Base-by-base conservation (phyloP, 2,797 vertebrate species). In the Anabas testudineus region DNA sequence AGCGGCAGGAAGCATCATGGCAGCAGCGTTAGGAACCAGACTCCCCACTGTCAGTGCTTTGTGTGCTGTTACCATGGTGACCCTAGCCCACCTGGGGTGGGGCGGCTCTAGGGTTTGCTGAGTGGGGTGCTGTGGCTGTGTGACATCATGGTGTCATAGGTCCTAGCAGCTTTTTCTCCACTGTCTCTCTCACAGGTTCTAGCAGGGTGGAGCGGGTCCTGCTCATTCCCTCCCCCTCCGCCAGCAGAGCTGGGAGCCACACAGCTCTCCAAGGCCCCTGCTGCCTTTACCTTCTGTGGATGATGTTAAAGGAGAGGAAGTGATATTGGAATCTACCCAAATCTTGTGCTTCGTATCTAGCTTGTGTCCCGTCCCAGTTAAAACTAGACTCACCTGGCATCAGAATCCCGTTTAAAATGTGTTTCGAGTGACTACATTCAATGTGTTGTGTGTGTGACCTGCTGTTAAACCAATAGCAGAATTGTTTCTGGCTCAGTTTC, bases 241-340 rank as follows among this genome's bases (percentile, higher is more conserved):
- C 53, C 78, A 26, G 47, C 66, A 36, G 71, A 36, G 32, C 64
- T 74, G 16, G 85, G 76, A 68, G 78, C 73, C 69, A 61, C 70
- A 66, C 47, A 16, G 56, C 54, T 82, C 76, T 80, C 82, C 67
- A 49, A 74, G 68, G 65, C 46, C 74, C 71, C 78, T 5, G 30
- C 60, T 59, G 92, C 91, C 88, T 76, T 82, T 92, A 91, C 94
- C 94, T 89, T 95, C 96, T 97, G 97, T 91, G 79, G 96, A 95
- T 91, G 92, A 90, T 85, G 79, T 80, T 56, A 78, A 46, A 87
- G 81, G 80, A 82, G 45, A 83, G 68, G 88, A 89, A 85, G 80
- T 95, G 95, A 96, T 69, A 24, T 76, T 51, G 37, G 36, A 66
- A 46, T 53, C 56, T 49, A 22, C n/a, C 58, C 47, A 68, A 15